Evolutionary conservation across 2,888 invertebrate species (phyloP).

Genomic region (Leptogaster cylindrica): DNA sequence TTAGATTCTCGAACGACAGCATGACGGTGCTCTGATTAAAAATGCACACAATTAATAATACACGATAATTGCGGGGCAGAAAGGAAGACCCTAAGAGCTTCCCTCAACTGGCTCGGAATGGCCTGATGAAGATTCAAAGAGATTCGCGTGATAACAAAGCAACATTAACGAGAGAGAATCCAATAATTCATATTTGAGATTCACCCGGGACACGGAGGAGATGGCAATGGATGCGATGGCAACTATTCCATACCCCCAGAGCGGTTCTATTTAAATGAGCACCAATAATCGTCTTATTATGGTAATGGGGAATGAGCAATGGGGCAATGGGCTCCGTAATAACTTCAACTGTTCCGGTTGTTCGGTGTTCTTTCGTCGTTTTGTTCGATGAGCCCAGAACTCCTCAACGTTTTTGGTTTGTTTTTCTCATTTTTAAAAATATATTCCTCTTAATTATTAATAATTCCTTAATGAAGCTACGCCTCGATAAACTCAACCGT

Average conservation of each 20-base stretch:
- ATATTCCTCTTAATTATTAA: slow-evolving; percentile 49
- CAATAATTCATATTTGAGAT: slow-evolving; percentile 46
- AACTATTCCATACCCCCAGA: slow-evolving; percentile 3
- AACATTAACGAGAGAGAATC: slow-evolving; percentile 45
- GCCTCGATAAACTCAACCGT: slow-evolving; percentile 50
- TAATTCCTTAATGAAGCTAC: slow-evolving; percentile 52
- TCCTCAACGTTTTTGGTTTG: slow-evolving; percentile 17
- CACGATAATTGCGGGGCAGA: slow-evolving; percentile 47
- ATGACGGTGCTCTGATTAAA: slow-evolving; percentile 46
- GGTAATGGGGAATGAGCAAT: slow-evolving; percentile 43
- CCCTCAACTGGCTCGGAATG: slow-evolving; percentile 24
- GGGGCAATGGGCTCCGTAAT: slow-evolving; percentile 23
- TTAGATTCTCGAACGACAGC: slow-evolving; percentile 36
- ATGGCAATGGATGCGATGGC: slow-evolving; percentile 1
- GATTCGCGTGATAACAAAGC: slow-evolving; percentile 47
- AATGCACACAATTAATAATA: slow-evolving; percentile 48
- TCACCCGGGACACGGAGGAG: not conserved
- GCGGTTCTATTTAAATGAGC: slow-evolving; percentile 49
- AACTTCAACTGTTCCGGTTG: slow-evolving; percentile 3
- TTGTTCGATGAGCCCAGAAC: slow-evolving; percentile 20
- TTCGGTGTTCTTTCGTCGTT: not conserved
- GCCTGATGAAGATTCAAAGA: slow-evolving; percentile 26
- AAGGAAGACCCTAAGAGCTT: slow-evolving; percentile 26
- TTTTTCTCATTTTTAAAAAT: not conserved
- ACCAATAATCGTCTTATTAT: slow-evolving; percentile 50